phyloP scores from a whole-genome alignment of 2,113 vertebrate species.

The Ctenodactylus gundi region DNA sequence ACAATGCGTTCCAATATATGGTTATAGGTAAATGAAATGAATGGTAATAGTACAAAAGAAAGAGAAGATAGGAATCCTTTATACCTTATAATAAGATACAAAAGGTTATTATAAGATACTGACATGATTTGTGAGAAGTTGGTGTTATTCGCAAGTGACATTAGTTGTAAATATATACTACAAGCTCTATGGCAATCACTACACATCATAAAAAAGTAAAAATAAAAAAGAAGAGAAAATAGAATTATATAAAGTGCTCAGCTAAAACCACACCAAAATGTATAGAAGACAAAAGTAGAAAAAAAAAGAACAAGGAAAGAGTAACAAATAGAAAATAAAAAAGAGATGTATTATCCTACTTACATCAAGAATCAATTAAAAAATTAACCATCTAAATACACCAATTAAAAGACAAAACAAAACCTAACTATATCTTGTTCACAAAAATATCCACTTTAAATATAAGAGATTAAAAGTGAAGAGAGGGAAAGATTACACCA shows the following conservation, averaged over 20 bases:
- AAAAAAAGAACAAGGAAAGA: background rate
- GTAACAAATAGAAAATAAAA: background rate
- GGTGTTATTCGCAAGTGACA: background rate
- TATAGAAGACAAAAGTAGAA: background rate
- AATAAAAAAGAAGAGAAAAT: background rate
- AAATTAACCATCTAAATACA: background rate
- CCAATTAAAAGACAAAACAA: background rate
- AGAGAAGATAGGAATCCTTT: background rate
- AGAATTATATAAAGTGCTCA: background rate
- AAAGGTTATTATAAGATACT: background rate
- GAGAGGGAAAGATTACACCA: background rate
- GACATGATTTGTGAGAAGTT: background rate
- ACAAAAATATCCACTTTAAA: background rate
- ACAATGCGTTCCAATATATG: background rate
- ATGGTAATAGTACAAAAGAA: background rate
- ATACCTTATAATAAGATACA: background rate
- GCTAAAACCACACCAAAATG: background rate
- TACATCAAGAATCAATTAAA: background rate
- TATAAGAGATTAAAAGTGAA: background rate
- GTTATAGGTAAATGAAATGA: background rate
- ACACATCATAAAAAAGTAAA: background rate
- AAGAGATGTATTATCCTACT: background rate
- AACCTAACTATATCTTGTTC: background rate
- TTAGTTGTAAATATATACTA: background rate
- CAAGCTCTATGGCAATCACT: background rate